A percentile compares a stretch with the other conserved stretches of the same genome.
Conservation (phyloP, 2,888 invertebrate genomes). For the Aplocera efformata region DNA sequence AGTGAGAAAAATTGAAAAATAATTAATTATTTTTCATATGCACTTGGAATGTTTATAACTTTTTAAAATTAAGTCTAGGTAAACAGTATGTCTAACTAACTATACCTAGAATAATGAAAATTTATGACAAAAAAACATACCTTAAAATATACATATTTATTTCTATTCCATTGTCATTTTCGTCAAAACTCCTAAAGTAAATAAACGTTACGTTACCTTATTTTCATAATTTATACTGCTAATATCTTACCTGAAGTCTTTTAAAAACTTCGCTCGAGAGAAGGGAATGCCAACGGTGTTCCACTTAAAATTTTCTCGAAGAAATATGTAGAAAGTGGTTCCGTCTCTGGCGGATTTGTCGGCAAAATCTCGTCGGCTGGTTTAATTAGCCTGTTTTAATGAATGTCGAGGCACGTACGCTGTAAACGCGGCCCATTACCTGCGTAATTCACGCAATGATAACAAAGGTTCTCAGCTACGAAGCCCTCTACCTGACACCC, state of each 20-base stretch:
- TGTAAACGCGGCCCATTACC: conserved; percentile 72
- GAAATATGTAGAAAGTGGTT: conserved; percentile 51
- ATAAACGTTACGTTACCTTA: conserved; percentile 14
- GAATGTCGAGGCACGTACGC: conserved; percentile 75
- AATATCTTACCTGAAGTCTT: conserved; percentile 39
- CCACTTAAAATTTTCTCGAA: conserved; percentile 49
- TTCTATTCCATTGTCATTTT: neutral
- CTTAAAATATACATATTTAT: no score
- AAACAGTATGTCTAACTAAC: no score
- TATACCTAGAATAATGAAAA: no score
- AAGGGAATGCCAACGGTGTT: conserved; percentile 39
- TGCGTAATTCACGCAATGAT: conserved; percentile 72
- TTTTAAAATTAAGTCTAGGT: no score
- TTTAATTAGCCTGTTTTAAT: conserved; percentile 74
- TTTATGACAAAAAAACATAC: no score
- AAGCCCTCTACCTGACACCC: conserved; percentile 26
- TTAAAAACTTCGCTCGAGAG: conserved; percentile 35
- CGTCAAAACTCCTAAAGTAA: conserved; percentile 6
- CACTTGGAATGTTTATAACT: no score
- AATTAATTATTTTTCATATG: no score
- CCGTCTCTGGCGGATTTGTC: conserved; percentile 53
- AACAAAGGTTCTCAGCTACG: conserved; percentile 47
- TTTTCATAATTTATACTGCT: conserved; percentile 33
- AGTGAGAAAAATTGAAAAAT: no score
- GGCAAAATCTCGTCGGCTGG: conserved; percentile 58